Conservation (phyloP, 2,113 vertebrate genomes). For the Sakesphorus luctuosus region DNA sequence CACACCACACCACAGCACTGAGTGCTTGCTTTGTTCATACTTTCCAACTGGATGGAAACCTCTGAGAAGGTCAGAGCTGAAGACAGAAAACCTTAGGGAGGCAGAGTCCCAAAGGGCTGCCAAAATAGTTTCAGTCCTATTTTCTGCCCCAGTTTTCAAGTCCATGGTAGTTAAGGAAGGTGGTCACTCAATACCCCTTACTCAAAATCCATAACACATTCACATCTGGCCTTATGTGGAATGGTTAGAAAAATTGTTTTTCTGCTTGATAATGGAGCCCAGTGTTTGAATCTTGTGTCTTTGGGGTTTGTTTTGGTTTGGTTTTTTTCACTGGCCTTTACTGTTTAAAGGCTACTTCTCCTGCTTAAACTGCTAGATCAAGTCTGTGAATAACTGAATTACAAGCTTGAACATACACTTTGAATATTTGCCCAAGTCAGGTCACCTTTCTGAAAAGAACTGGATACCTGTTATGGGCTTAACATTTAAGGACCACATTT, state of each 20-base stretch:
- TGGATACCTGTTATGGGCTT: neutral
- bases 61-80: neutral
- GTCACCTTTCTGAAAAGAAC: neutral
- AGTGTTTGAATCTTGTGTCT: neutral
- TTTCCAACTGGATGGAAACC: neutral
- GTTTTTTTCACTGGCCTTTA: neutral
- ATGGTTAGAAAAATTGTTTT: neutral
- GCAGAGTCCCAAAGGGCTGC: neutral
- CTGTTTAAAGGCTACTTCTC: neutral
- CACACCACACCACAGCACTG: rapidly evolving
- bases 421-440: rapidly evolving
- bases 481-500: neutral
- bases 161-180: neutral
- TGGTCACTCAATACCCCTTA: neutral
- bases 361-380: neutral
- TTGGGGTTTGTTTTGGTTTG: neutral
- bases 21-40: neutral
- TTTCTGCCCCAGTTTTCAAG: neutral
- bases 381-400: neutral
- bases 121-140: neutral
- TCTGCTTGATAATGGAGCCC: neutral
- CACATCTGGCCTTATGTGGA: neutral
- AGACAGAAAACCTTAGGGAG: neutral
- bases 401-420: neutral
- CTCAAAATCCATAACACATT: neutral